Evolutionary conservation across 2,888 invertebrate genomes (phyloP).

Genomic region (Crioceris asparagi): DNA sequence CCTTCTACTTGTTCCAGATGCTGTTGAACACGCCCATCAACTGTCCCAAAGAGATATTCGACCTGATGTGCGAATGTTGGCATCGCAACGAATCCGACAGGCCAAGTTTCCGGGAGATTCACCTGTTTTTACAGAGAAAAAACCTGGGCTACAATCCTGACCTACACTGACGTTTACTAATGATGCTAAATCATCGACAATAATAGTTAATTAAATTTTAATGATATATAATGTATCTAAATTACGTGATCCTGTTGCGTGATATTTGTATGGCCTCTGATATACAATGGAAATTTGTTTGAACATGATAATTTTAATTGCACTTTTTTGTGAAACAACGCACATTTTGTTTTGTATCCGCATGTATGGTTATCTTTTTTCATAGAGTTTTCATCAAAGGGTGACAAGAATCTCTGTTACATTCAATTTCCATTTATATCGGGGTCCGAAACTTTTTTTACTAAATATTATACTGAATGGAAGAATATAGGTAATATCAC

Average conservation of each 20-base stretch:
- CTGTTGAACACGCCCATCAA: constrained; percentile 59
- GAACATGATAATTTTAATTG: too few species aligned
- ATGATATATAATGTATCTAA: too few species aligned
- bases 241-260: too few species aligned
- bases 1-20: constrained; percentile 32
- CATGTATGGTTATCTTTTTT: neutral
- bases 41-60: constrained; percentile 77
- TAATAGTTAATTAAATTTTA: neutral
- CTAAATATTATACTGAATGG: too few species aligned
- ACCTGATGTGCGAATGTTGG: constrained; percentile 82
- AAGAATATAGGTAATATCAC: too few species aligned
- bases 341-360: neutral
- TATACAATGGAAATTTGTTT: too few species aligned
- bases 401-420: too few species aligned
- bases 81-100: constrained; percentile 64
- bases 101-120: constrained; percentile 74
- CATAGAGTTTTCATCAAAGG: too few species aligned
- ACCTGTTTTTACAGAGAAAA: constrained; percentile 71
- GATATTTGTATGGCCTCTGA: too few species aligned
- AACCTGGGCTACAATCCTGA: constrained; percentile 48
- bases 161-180: constrained; percentile 29
- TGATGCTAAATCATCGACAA: neutral
- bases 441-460: too few species aligned
- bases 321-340: too few species aligned
- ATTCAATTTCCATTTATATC: too few species aligned